Evolutionary conservation across 2,888 invertebrate species (phyloP).

Genomic region (Cosmorhoe ocellata): DNA sequence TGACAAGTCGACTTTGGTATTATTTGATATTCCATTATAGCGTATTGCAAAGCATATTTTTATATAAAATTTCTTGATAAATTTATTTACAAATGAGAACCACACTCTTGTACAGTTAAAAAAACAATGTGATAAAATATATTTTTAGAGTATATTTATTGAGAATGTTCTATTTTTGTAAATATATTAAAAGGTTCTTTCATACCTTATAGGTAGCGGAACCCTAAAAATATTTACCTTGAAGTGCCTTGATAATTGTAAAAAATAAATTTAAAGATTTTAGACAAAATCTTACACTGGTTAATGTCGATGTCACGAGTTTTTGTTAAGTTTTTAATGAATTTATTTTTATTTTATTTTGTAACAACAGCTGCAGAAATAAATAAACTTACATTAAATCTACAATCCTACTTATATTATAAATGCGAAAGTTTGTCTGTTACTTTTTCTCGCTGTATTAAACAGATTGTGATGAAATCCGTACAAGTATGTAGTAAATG

Average conservation of each 20-base stretch:
- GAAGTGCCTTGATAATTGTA: constrained; percentile 58
- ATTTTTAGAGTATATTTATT: constrained; percentile 62
- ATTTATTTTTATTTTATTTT: constrained; percentile 37
- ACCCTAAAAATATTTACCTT: constrained; percentile 34
- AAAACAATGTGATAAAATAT: constrained; percentile 69
- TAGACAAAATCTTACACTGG: constrained; percentile 61
- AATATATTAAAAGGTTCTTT: constrained; percentile 25
- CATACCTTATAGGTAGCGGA: constrained; percentile 7
- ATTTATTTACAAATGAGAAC: constrained; percentile 48
- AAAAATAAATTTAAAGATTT: constrained; percentile 41
- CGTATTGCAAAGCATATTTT: constrained; percentile 22
- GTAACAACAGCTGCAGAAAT: too few species aligned
- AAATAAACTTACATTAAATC: too few species aligned
- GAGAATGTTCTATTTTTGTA: constrained; percentile 41
- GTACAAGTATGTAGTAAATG: too few species aligned
- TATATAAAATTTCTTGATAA: constrained; percentile 8
- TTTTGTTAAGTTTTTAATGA: constrained; percentile 64
- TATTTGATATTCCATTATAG: constrained; percentile 20
- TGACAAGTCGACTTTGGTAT: constrained; percentile 11
- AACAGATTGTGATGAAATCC: too few species aligned
- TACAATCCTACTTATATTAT: too few species aligned
- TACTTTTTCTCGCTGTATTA: too few species aligned
- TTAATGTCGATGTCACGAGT: constrained; percentile 53
- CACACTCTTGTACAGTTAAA: constrained; percentile 57
- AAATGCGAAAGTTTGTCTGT: too few species aligned